phyloP scores from a whole-genome alignment of 2,797 vertebrate genomes.

The Acanthiza pusilla region DNA sequence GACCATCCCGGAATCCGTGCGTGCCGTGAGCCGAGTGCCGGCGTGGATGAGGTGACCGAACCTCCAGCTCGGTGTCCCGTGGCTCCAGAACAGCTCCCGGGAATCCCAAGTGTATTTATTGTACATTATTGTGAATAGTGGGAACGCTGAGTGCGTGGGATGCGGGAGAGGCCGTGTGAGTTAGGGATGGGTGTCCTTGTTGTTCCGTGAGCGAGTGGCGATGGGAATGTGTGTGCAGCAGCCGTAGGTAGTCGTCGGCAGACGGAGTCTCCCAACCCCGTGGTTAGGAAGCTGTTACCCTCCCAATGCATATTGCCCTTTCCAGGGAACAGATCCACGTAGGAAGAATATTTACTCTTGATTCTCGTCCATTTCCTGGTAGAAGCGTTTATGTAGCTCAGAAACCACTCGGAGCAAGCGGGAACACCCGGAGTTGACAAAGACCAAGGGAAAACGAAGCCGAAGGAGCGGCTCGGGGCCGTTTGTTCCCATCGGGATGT shows the following conservation, averaged over 20 bases:
- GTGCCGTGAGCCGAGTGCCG: neutral
- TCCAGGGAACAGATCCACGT: neutral
- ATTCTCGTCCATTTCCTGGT: slow-evolving; percentile 9
- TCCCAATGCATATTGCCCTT: neutral
- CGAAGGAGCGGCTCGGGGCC: accelerated
- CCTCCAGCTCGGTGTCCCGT: neutral
- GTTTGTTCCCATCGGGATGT: accelerated
- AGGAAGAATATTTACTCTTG: slow-evolving; percentile 12
- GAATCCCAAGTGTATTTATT: slow-evolving; percentile 60
- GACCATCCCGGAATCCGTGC: accelerated
- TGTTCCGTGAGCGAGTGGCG: neutral
- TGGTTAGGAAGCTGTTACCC: slow-evolving; percentile 17
- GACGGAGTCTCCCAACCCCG: neutral
- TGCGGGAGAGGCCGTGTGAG: neutral
- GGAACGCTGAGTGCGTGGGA: slow-evolving; percentile 11
- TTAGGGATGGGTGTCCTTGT: neutral
- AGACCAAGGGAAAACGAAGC: neutral
- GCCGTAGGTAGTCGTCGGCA: neutral
- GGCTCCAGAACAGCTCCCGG: neutral
- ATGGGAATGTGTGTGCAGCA: neutral
- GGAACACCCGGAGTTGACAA: neutral
- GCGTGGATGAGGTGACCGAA: neutral
- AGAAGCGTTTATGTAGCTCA: slow-evolving; percentile 29
- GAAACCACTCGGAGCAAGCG: neutral
- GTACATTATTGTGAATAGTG: slow-evolving; percentile 72